phyloP scores from a whole-genome alignment of 2,113 vertebrate species.

The Atlantisia rogersi region DNA sequence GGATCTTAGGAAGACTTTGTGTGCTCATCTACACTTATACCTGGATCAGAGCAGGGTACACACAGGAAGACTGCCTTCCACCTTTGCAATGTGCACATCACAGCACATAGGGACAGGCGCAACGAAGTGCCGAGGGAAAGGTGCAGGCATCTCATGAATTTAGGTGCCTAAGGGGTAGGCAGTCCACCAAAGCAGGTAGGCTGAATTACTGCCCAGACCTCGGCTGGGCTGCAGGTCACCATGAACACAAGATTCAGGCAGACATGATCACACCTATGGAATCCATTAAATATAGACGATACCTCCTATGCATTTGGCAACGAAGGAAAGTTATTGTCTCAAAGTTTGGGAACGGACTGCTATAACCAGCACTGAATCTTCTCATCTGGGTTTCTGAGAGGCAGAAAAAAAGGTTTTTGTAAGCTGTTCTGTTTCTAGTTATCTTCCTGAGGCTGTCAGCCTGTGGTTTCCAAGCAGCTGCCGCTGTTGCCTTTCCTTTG shows the following conservation, averaged over 20 bases:
- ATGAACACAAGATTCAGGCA: background rate
- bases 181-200: background rate
- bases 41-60: background rate
- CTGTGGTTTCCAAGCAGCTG: background rate
- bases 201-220: background rate
- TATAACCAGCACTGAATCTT: background rate
- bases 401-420: background rate
- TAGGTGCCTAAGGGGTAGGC: background rate
- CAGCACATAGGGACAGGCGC: background rate
- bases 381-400: background rate
- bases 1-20: background rate
- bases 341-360: background rate
- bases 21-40: background rate
- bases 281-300: background rate
- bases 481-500: background rate
- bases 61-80: background rate
- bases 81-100: background rate
- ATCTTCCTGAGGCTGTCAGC: background rate
- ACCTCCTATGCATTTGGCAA: background rate
- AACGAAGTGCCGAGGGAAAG: background rate
- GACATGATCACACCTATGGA: background rate
- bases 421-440: background rate
- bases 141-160: background rate
- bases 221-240: background rate
- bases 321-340: background rate